Evolutionary conservation across 1,140 invertebrate genomes (phyloP).

Genomic region (Phenacoccus solenopsis): DNA sequence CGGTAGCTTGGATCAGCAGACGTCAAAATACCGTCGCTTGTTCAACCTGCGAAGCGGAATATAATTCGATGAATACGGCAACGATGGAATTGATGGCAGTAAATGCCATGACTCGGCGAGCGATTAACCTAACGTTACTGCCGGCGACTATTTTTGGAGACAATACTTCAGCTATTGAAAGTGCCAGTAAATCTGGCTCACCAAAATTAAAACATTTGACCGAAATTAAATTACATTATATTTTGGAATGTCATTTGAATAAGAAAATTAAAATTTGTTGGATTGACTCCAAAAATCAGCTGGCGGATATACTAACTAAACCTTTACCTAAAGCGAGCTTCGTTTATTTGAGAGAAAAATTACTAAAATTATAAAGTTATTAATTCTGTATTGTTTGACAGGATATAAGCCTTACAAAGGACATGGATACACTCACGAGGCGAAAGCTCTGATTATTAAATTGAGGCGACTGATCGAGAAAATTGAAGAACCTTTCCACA

Average conservation of each 20-base stretch:
- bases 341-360: not conserved
- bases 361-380: too few relatives aligned
- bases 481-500: too few relatives aligned
- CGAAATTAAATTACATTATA: not conserved
- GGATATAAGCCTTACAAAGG: too few relatives aligned
- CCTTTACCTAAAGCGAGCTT: not conserved
- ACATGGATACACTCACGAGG: too few relatives aligned
- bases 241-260: not conserved
- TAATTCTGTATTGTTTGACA: too few relatives aligned
- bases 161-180: not conserved
- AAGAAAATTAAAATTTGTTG: not conserved
- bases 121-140: not conserved
- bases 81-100: not conserved
- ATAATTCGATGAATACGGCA: not conserved
- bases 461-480: too few relatives aligned
- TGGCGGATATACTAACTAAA: not conserved
- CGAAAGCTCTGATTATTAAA: too few relatives aligned
- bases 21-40: conserved; percentile 36
- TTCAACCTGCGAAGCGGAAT: not conserved
- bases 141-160: conserved; percentile 21
- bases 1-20: conserved; percentile 39
- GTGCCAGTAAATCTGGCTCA: not conserved
- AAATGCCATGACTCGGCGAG: not conserved
- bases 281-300: not conserved
- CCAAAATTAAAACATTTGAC: not conserved